A percentile compares a stretch with the other conserved stretches of the same genome.
These are phyloP conservation scores for Holacanthus passer DNA, from an alignment of 2,113 vertebrate species.

Conservation along the genomic window DNA sequence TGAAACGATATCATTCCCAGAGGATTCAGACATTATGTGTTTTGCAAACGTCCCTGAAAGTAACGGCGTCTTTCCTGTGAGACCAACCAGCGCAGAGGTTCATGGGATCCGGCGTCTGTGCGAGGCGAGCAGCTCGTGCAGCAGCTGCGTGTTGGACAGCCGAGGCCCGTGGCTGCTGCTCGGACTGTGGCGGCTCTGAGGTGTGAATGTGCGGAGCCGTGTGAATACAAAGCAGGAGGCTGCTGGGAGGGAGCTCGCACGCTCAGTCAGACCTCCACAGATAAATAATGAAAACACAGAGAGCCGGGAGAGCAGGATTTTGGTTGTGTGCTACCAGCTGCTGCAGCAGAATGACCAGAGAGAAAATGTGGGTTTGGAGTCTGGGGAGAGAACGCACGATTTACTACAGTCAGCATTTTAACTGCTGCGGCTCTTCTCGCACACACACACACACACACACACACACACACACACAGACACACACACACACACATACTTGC, in stretches of 20 bases:
- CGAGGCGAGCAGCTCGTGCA: constrained; percentile 6
- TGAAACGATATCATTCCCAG: background rate
- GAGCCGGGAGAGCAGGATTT: constrained; percentile 14
- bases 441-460: background rate
- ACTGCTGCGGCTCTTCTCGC: constrained; percentile 27
- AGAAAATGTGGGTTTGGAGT: constrained; percentile 30
- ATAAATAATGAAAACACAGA: constrained; percentile 38
- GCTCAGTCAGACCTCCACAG: constrained; percentile 26
- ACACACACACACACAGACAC: background rate
- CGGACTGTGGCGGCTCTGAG: constrained; percentile 39
- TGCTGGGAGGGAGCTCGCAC: background rate
- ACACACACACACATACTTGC: background rate
- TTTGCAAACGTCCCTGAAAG: background rate
- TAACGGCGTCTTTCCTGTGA: background rate
- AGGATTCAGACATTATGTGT: background rate
- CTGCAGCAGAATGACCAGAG: constrained; percentile 36
- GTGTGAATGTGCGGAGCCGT: constrained; percentile 30
- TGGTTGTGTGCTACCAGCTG: constrained; percentile 17
- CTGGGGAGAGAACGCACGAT: constrained; percentile 7
- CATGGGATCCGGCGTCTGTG: background rate
- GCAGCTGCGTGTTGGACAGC: constrained; percentile 15
- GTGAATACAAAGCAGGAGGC: constrained; percentile 48
- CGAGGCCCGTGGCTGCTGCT: constrained; percentile 23
- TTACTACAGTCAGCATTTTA: constrained; percentile 43
- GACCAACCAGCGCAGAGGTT: background rate